A percentile compares a stretch with the other conserved stretches of the same genome.
Evolutionary conservation across 2,113 vertebrate genomes (phyloP).

Genomic region (Tamias sibiricus): DNA sequence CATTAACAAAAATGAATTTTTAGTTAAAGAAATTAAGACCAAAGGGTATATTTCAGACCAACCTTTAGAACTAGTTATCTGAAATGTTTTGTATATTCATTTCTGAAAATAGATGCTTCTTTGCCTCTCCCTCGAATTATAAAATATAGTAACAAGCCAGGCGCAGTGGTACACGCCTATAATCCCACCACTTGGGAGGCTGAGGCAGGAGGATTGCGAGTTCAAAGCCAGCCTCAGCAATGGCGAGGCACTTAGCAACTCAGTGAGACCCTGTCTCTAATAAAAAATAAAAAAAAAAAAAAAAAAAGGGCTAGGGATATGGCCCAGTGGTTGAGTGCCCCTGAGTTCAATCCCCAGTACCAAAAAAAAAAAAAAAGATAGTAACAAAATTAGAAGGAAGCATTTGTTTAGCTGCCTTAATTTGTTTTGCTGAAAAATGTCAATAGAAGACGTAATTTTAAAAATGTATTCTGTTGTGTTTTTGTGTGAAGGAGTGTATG

Average conservation of each 20-base stretch:
- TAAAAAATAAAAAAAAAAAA: no score
- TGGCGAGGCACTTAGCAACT: no score
- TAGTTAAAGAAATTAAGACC: constrained; percentile 56
- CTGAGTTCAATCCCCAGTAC: no score
- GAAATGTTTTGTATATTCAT: constrained; percentile 27
- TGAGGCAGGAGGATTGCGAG: no score
- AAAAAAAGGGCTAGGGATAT: no score
- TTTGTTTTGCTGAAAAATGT: constrained; percentile 45
- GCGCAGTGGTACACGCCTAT: no score
- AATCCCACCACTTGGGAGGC: no score
- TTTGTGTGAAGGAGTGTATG: neutral
- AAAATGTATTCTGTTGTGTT: neutral
- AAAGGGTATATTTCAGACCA: neutral
- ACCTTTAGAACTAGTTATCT: constrained; percentile 22
- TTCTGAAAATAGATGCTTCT: constrained; percentile 45
- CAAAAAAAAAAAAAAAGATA: no score
- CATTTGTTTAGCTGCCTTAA: constrained; percentile 21
- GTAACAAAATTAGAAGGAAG: constrained; percentile 22
- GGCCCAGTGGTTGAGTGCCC: no score
- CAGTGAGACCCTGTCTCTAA: no score
- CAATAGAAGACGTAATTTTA: neutral
- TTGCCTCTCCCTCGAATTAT: constrained; percentile 17
- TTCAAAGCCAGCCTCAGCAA: no score
- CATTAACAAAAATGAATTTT: neutral
- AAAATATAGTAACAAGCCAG: constrained; percentile 10